Base-by-base conservation (phyloP, 1,140 invertebrate genomes). In the Aphelenchoides fujianensis region DNA sequence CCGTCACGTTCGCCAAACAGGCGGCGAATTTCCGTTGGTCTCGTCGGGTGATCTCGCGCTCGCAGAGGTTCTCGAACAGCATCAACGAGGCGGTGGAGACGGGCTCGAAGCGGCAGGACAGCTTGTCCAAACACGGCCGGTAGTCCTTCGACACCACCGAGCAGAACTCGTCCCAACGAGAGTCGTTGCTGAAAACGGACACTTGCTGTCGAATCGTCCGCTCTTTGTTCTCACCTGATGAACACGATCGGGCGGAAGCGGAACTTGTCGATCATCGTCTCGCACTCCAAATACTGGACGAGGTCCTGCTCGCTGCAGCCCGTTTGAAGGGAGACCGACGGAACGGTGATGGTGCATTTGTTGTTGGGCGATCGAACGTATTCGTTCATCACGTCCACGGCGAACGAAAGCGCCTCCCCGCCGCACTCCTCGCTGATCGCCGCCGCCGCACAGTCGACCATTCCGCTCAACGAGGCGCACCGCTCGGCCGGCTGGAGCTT, bases 121-220 rank as follows among this genome's bases (percentile, higher is more conserved):
- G 61, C 27, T 41, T 41, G 16, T 79, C 59, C 19, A 82, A 5
- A 62, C 81, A 82, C 48, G 79, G 78, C 28, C 66, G 41, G 54
- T 82, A 82, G 27, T 71, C 70, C 34, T 57, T 59, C 5, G 55
- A 61, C 5, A 74, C 68, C 31, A 74, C 68, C 19, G 31, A 27
- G 61, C 80, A 82, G 69, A 82, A 82, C 19, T 71, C 28, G 36
- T 84, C 74, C 79, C 70, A 81, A 57, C 79, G 59, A n/a, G 76
- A 70, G 3, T 53, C 36, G 55, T 81, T 76, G 41, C 77, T 78
- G 59, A 74, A 76, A 68, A 2, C n/a, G 12, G 32, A 31, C 71
- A 32, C 70, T 68, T 28, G 52, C n/a, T n/a, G n/a, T n/a, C 2
- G 41, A 48, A 64, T n/a, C 28, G n/a, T n/a, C n/a, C 3, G 32